Base-by-base conservation (phyloP, 2,797 vertebrate species). In the Ataeniobius toweri region DNA sequence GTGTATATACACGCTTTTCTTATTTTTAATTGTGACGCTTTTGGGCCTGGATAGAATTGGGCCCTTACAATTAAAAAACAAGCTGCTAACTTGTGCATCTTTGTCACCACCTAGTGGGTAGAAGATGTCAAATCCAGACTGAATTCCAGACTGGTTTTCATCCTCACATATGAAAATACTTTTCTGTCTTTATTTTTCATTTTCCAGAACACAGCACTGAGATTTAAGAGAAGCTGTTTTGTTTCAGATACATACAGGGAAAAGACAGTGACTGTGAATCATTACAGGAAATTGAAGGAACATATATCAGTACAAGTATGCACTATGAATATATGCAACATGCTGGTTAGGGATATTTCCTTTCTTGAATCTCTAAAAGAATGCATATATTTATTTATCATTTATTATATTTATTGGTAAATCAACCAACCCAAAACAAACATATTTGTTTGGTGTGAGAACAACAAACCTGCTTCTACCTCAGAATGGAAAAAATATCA, bases 71-170 rank as follows among this genome's bases (percentile, higher is more conserved):
- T 22, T 3, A 22, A 22, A 12, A 26, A 73, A 5, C 22, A n/a
- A 4, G 26, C 14, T 65, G 44, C 55, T 55, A 1, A 13, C 58
- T 13, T 69, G 22, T 78, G 72, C 77, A 71, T 72, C 7, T 18
- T 12, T n/a, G 46, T 68, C 86, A 16, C 91, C 94, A 91, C 84
- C 94, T 94, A 87, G 91, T 92, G 94, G 91, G 85, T 46, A 73
- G 56, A 28, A 56, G 20, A 1, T 3, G 69, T 58, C n/a, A 85
- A 3, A 44, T 78, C 14, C 24, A 53, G 55, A 69, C 63, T n/a
- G 41, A 44, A 6, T 44, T 68, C 39, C 73, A 28, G 53, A 80
- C 44, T 77, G 70, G 75, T 84, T 83, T 85, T 75, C 82, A 82
- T 58, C 81, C 44, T 28, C 16, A 31, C 68, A 73, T 82, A 41